Evolutionary conservation across 1,140 invertebrate genomes (phyloP).

Genomic region (Sarcophaga peregrina): DNA sequence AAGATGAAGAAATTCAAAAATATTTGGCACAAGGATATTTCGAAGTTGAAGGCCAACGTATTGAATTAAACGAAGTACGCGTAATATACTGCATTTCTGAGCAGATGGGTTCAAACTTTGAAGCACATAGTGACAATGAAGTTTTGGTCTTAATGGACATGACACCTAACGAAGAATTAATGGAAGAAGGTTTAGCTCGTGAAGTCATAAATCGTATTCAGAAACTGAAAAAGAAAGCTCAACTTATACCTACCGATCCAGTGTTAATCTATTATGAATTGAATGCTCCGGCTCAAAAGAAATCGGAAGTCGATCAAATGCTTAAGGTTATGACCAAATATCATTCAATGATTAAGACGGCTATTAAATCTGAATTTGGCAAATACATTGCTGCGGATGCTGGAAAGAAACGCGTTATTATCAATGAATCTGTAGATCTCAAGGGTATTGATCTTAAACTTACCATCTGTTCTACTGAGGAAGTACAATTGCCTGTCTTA

Average conservation of each 20-base stretch:
- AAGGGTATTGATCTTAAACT: constrained; percentile 75
- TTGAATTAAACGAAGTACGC: constrained; percentile 85
- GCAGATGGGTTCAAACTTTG: constrained; percentile 75
- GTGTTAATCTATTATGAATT: constrained; percentile 87
- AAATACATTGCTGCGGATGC: constrained; percentile 62
- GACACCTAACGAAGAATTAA: constrained; percentile 86
- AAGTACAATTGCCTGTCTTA: constrained; percentile 66
- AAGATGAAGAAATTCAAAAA: constrained; percentile 82
- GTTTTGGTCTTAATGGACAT: constrained; percentile 83
- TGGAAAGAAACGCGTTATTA: constrained; percentile 72
- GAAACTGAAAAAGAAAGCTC: constrained; percentile 96
- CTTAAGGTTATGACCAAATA: constrained; percentile 77
- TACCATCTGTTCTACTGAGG: constrained; percentile 70
- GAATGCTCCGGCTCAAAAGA: constrained; percentile 3
- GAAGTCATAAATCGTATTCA: constrained; percentile 98
- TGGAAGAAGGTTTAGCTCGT: constrained; percentile 90
- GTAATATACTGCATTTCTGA: constrained; percentile 82
- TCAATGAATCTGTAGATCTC: constrained; percentile 79
- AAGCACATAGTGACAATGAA: constrained; percentile 90
- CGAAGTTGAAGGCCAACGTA: constrained; percentile 78
- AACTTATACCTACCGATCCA: constrained; percentile 90
- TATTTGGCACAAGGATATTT: constrained; percentile 81
- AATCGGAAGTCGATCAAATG: constrained; percentile 67
- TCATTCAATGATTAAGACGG: constrained; percentile 80
- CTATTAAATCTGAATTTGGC: constrained; percentile 82